Conservation (phyloP, 2,888 invertebrate species). For the Drosophila merina region DNA sequence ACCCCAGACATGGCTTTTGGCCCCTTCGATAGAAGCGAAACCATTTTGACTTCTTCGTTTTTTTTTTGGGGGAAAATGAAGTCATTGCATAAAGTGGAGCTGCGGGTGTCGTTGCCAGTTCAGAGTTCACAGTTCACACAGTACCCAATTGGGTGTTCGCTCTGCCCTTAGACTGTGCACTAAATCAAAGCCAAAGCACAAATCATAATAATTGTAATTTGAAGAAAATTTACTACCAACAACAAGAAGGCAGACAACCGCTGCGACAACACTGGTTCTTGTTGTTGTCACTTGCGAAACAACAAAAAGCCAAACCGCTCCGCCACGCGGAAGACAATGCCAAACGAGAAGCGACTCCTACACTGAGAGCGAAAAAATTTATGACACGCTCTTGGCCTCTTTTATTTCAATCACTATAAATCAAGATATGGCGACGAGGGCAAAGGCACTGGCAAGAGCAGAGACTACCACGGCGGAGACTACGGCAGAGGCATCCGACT, state of each 20-base stretch:
- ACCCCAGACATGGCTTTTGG: neutral
- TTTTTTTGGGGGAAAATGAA: slow-evolving; percentile 64
- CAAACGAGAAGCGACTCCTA: slow-evolving; percentile 62
- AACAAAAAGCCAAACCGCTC: slow-evolving; percentile 62
- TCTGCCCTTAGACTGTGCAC: slow-evolving; percentile 45
- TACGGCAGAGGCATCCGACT: slow-evolving; percentile 40
- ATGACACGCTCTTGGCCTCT: slow-evolving; percentile 79
- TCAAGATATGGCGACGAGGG: slow-evolving; percentile 71
- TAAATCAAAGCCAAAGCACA: slow-evolving; percentile 75
- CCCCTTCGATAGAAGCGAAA: slow-evolving; percentile 14
- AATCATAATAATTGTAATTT: slow-evolving; percentile 80
- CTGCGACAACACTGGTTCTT: slow-evolving; percentile 26
- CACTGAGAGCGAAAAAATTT: slow-evolving; percentile 71
- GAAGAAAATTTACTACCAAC: slow-evolving; percentile 79
- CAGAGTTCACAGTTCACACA: slow-evolving; percentile 29
- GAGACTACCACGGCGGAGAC: neutral
- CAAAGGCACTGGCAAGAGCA: slow-evolving; percentile 24
- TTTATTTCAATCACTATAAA: slow-evolving; percentile 81
- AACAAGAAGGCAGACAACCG: slow-evolving; percentile 46
- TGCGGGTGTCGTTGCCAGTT: slow-evolving; percentile 20
- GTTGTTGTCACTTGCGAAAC: slow-evolving; percentile 62
- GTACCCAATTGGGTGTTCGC: slow-evolving; percentile 24
- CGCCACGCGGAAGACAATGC: slow-evolving; percentile 72
- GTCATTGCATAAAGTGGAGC: slow-evolving; percentile 64
- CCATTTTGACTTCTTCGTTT: slow-evolving; percentile 18